Evolutionary conservation across 2,797 vertebrate genomes (phyloP).

Genomic region (Sphenodon punctatus): DNA sequence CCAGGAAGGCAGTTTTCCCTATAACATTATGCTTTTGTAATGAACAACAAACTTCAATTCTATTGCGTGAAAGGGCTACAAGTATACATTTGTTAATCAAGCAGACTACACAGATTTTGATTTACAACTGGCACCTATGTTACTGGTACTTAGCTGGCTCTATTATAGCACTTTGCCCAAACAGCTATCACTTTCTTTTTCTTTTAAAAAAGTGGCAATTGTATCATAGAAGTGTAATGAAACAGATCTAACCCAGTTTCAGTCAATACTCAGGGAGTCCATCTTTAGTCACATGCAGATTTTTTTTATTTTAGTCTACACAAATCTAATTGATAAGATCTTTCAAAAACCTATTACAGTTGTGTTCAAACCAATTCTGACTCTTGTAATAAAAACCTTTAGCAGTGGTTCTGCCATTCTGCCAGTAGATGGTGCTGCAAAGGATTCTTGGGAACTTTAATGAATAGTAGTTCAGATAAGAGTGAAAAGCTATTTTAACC

Average conservation of each 20-base stretch:
- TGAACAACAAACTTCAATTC: conserved; percentile 80
- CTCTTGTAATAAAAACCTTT: conserved; percentile 30
- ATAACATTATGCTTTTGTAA: conserved; percentile 69
- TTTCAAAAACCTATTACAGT: conserved; percentile 45
- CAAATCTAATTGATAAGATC: conserved; percentile 35
- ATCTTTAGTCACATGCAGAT: conserved; percentile 51
- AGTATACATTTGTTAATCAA: conserved; percentile 80
- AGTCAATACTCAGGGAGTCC: conserved; percentile 37
- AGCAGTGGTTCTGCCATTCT: conserved; percentile 59
- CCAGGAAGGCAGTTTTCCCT: conserved; percentile 76
- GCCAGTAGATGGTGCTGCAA: conserved; percentile 74
- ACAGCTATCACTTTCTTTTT: conserved; percentile 50
- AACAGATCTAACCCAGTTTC: conserved; percentile 25
- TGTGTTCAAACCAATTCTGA: conserved; percentile 41
- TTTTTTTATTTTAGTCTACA: conserved; percentile 45
- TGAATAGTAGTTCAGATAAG: conserved; percentile 60
- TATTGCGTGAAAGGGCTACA: conserved; percentile 79
- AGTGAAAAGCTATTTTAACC: conserved; percentile 53
- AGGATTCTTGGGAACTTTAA: conserved; percentile 49
- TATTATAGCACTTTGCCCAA: conserved; percentile 62
- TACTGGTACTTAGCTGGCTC: conserved; percentile 70
- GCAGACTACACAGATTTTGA: conserved; percentile 77
- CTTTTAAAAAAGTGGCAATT: conserved; percentile 41
- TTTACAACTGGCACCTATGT: conserved; percentile 78
- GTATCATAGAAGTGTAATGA: conserved; percentile 23